Conservation (phyloP, 2,113 vertebrate species). For the Zingel zingel region DNA sequence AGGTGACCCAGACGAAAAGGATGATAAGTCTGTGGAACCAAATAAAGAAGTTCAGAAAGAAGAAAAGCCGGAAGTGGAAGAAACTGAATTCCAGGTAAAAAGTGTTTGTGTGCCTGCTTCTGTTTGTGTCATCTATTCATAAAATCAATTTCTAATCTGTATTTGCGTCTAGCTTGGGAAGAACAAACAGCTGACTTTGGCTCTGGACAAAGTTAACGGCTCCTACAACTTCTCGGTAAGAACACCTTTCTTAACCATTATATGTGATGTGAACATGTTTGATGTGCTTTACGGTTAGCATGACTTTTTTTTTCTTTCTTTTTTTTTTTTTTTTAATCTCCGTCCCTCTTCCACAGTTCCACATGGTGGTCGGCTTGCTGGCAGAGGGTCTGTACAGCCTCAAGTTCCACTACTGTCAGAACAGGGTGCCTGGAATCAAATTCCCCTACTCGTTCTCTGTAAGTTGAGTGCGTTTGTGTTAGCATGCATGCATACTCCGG, state of each 20-base stretch:
- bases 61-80: not conserved
- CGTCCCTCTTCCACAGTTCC: slow-evolving; percentile 79
- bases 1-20: fast-evolving
- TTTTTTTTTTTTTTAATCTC: too few species aligned
- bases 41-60: not conserved
- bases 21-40: fast-evolving
- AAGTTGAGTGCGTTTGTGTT: slow-evolving; percentile 44
- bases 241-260: not conserved
- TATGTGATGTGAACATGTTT: not conserved
- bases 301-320: not conserved
- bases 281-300: not conserved
- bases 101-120: not conserved
- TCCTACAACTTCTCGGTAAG: slow-evolving; percentile 88
- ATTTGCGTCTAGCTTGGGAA: slow-evolving; percentile 62
- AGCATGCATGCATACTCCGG: fast-evolving
- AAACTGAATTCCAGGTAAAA: slow-evolving; percentile 31
- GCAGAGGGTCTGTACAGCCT: slow-evolving; percentile 87
- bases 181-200: slow-evolving; percentile 48
- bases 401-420: slow-evolving; percentile 88
- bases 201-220: slow-evolving; percentile 63
- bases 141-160: not conserved
- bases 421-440: not conserved
- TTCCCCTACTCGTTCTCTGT: slow-evolving; percentile 82
- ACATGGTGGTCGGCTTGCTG: slow-evolving; percentile 72
- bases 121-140: not conserved